Conservation (phyloP, 1,140 invertebrate genomes). For the Euborellia annulipes region DNA sequence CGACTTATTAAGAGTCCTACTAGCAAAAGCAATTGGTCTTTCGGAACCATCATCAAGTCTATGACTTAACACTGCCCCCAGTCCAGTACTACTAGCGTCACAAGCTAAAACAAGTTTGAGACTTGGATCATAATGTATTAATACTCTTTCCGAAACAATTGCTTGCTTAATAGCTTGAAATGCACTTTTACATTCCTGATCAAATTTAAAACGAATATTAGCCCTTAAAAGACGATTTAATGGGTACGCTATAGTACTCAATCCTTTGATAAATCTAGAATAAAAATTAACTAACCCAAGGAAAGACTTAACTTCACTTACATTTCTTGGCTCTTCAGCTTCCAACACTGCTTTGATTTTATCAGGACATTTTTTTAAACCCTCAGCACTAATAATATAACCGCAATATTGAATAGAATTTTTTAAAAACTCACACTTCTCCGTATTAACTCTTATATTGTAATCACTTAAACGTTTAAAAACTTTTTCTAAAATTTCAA, state of each 20-base stretch:
- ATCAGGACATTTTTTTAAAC: constrained; percentile 18
- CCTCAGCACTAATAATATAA: constrained; percentile 18
- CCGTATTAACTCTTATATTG: constrained; percentile 14
- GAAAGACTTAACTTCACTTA: constrained; percentile 21
- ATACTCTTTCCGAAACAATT: constrained; percentile 13
- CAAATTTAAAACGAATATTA: constrained; percentile 13
- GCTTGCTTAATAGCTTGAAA: constrained; percentile 18
- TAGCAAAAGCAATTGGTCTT: constrained; percentile 28
- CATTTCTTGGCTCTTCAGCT: constrained; percentile 20
- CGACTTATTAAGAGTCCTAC: constrained; percentile 24
- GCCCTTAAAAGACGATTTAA: constrained; percentile 19
- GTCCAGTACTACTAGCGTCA: constrained; percentile 21
- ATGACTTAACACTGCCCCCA: constrained; percentile 15
- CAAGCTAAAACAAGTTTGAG: constrained; percentile 30
- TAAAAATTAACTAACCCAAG: constrained; percentile 28
- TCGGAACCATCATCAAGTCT: constrained; percentile 20
- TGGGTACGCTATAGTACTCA: constrained; percentile 16
- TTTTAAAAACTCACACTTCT: constrained; percentile 22
- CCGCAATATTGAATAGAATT: constrained; percentile 19
- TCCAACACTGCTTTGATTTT: constrained; percentile 25
- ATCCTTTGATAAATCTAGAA: constrained; percentile 20
- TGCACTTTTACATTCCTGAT: constrained; percentile 13
- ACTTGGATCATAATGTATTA: constrained; percentile 26
- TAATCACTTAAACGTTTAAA: constrained; percentile 13
- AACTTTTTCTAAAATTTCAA: constrained; percentile 12